Percentiles rank a stretch among this genome's conserved stretches.
Evolutionary conservation across 2,888 invertebrate species (phyloP).

Genomic region (Aromia moschata): DNA sequence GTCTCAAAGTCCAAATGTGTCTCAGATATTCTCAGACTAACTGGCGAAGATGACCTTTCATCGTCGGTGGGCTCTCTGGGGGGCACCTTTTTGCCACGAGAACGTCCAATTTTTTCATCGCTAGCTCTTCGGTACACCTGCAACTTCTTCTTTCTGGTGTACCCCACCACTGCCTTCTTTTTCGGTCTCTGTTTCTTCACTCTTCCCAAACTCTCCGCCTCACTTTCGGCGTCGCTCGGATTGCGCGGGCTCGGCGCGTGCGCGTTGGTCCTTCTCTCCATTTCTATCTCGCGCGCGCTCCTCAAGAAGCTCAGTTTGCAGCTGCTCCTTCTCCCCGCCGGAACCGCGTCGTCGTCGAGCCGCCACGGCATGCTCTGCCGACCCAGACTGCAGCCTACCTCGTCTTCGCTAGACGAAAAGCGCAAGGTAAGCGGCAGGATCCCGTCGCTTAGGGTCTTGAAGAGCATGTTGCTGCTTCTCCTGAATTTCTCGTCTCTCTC

Average conservation of each 20-base stretch:
- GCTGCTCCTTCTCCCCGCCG: constrained; percentile 8
- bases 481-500: neutral
- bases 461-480: neutral
- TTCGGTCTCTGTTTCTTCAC: neutral
- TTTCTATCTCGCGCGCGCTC: constrained; percentile 17
- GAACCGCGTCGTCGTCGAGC: constrained; percentile 3
- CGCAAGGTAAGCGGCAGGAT: neutral
- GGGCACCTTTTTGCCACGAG: too few species aligned
- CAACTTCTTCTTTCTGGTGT: constrained; percentile 1
- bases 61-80: neutral
- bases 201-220: neutral
- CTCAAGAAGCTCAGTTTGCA: constrained; percentile 11
- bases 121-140: constrained; percentile 3
- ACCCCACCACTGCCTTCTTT: neutral
- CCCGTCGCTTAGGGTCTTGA: neutral
- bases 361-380: constrained; percentile 1
- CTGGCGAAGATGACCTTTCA: neutral
- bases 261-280: neutral
- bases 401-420: constrained; percentile 16
- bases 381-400: neutral
- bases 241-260: neutral
- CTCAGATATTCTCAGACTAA: neutral
- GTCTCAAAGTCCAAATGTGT: neutral
- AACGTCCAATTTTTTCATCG: neutral
- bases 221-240: neutral